Conservation (phyloP, 1,140 invertebrate genomes). For the Euura saliciscinereae region DNA sequence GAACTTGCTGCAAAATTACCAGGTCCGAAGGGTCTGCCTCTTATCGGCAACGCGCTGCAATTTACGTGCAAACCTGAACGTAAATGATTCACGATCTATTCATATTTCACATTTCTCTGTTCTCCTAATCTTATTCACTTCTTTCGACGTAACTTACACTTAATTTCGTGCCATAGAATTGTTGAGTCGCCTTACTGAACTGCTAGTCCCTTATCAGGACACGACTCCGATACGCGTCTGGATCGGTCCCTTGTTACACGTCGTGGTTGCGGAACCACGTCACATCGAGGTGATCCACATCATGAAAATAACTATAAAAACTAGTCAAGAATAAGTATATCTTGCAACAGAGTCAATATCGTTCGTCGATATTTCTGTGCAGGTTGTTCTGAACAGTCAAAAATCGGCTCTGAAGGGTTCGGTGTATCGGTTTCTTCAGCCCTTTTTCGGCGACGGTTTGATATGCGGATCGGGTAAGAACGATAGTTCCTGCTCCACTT, state of each 20-base stretch:
- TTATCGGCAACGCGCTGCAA: constrained; percentile 53
- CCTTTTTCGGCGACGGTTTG: constrained; percentile 48
- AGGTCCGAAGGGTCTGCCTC: constrained; percentile 51
- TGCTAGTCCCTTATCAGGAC: too few species aligned
- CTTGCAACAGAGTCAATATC: too few species aligned
- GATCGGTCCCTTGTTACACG: constrained; percentile 54
- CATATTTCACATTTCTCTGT: too few species aligned
- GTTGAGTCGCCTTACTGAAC: too few species aligned
- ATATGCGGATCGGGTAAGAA: constrained; percentile 51
- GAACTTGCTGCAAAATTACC: constrained; percentile 32
- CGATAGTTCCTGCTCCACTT: too few species aligned
- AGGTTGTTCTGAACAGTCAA: constrained; percentile 43
- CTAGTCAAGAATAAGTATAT: too few species aligned
- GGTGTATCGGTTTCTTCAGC: constrained; percentile 51
- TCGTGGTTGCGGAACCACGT: constrained; percentile 51
- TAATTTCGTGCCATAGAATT: too few species aligned
- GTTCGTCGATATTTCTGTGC: too few species aligned
- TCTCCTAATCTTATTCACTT: too few species aligned
- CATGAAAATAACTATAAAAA: too few species aligned
- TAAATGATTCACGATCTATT: constrained; percentile 2
- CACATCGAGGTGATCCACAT: constrained; percentile 60
- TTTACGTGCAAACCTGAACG: constrained; percentile 33
- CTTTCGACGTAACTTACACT: too few species aligned
- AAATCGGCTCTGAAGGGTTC: constrained; percentile 49
- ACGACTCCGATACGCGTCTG: too few species aligned